These are phyloP conservation scores for Tapirus terrestris DNA, from an alignment of 2,113 vertebrate genomes.

Conservation along the genomic window DNA sequence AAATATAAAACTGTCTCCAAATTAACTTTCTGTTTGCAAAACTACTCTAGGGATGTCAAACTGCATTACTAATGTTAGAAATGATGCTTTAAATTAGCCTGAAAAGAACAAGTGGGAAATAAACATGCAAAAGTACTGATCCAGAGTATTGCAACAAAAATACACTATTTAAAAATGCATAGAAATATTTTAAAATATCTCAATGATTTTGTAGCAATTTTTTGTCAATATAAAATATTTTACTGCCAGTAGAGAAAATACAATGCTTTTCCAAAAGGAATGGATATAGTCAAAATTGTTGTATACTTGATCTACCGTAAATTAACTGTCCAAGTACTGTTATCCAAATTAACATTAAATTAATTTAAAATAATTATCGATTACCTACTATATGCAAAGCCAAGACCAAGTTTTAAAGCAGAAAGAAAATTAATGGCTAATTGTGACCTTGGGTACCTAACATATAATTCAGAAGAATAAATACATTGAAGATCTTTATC, in stretches of 20 bases:
- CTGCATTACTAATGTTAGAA: conserved; percentile 49
- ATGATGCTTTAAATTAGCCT: conserved; percentile 57
- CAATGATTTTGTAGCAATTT: background rate
- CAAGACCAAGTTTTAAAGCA: background rate
- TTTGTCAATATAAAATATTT: background rate
- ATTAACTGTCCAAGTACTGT: background rate
- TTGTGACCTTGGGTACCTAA: background rate
- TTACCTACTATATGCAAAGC: background rate
- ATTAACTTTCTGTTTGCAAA: conserved; percentile 75
- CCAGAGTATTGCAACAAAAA: background rate
- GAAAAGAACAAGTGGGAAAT: conserved; percentile 54
- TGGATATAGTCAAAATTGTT: background rate
- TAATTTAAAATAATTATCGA: background rate
- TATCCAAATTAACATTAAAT: background rate
- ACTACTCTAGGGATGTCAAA: conserved; percentile 57
- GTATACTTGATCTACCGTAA: accelerated
- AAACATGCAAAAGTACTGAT: conserved; percentile 14
- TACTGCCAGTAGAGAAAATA: background rate
- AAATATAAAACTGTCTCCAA: conserved; percentile 70
- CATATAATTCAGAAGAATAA: background rate
- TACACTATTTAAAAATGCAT: background rate
- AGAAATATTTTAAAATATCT: background rate
- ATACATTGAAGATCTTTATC: background rate
- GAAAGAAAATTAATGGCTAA: background rate
- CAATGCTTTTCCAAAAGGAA: background rate